A percentile compares a stretch with the other conserved stretches of the same genome.
phyloP scores from a whole-genome alignment of 2,888 invertebrate species.

The Theristus sp. region DNA sequence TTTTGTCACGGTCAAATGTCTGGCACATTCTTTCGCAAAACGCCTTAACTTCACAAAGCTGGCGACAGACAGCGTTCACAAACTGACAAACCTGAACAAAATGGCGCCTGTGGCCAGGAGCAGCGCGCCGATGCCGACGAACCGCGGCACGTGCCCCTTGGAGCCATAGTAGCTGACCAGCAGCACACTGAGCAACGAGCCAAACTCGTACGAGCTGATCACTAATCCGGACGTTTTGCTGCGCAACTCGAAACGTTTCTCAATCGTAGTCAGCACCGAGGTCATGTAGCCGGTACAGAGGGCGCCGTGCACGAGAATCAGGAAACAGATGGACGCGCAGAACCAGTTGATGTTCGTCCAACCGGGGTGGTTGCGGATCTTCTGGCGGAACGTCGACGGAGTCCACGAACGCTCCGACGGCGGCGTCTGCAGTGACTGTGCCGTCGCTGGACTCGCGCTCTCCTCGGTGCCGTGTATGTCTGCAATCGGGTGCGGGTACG shows the following conservation, averaged over 20 bases:
- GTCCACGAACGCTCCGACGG: conserved; percentile 3
- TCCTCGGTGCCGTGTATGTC: too few species aligned
- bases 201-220: conserved; percentile 35
- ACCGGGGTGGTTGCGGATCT: neutral
- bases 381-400: neutral
- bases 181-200: conserved; percentile 81
- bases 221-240: conserved; percentile 4
- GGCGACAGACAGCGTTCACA: neutral
- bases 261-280: conserved; percentile 77
- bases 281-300: conserved; percentile 31
- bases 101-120: conserved; percentile 82
- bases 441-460: too few species aligned
- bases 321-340: conserved; percentile 27
- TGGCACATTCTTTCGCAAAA: too few species aligned
- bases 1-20: too few species aligned
- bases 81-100: conserved; percentile 50
- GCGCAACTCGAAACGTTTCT: conserved; percentile 45
- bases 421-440: too few species aligned
- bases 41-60: too few species aligned
- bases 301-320: conserved; percentile 27
- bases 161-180: conserved; percentile 87
- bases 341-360: conserved; percentile 14
- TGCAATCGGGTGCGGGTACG: too few species aligned
- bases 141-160: conserved; percentile 71
- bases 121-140: conserved; percentile 76